Conservation (phyloP, 2,113 vertebrate genomes). For the Xerus inauris region DNA sequence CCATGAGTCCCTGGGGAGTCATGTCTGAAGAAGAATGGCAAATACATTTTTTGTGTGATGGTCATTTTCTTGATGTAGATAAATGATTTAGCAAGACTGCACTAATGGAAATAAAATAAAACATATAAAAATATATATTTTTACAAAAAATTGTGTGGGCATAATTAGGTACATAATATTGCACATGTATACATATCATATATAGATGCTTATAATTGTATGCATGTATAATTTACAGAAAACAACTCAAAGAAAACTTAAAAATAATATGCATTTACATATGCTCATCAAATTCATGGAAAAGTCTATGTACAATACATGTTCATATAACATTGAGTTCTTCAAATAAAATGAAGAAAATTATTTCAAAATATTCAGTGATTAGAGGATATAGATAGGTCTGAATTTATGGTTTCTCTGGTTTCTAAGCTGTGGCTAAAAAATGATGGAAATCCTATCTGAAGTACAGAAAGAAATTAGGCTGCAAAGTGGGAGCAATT, state of each 20-base stretch:
- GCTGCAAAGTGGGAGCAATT: neutral
- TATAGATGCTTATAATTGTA: neutral
- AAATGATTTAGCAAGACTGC: slow-evolving; percentile 93
- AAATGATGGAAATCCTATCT: neutral
- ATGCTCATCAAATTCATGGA: neutral
- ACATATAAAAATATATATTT: neutral
- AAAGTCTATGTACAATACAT: neutral
- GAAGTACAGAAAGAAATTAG: neutral
- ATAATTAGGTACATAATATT: too few species aligned
- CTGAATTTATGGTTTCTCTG: neutral
- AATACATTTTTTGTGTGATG: slow-evolving; percentile 88
- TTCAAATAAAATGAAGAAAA: neutral
- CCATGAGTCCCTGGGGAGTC: neutral
- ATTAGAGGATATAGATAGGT: too few species aligned
- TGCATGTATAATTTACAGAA: neutral
- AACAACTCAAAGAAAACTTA: neutral
- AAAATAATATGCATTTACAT: neutral
- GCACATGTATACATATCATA: neutral
- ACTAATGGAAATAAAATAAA: slow-evolving; percentile 84
- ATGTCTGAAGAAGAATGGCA: neutral
- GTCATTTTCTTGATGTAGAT: slow-evolving; percentile 92
- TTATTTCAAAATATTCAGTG: neutral
- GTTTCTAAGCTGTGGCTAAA: neutral
- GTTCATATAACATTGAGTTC: too few species aligned
- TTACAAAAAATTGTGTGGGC: neutral